These are phyloP conservation scores for Conopomorpha cramerella DNA, from an alignment of 1,140 invertebrate species.

Conservation along the genomic window DNA sequence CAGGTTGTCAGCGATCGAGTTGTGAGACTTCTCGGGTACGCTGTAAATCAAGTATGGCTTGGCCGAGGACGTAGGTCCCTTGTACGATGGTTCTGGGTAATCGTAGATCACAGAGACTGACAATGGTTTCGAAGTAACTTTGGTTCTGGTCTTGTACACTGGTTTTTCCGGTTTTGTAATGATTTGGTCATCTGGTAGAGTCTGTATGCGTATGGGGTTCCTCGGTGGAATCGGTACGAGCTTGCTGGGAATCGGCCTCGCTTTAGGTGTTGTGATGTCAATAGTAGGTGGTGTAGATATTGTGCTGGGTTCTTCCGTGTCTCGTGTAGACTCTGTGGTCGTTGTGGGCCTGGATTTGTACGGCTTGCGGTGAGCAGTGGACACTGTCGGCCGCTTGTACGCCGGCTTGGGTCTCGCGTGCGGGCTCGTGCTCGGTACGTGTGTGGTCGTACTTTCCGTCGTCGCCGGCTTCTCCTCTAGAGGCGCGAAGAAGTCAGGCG, in stretches of 20 bases:
- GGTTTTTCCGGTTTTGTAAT: slow-evolving; percentile 47
- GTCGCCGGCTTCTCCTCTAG: slow-evolving; percentile 57
- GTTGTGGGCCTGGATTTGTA: slow-evolving; percentile 47
- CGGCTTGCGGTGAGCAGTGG: slow-evolving; percentile 31
- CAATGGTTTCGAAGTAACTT: slow-evolving; percentile 51
- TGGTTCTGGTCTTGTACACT: slow-evolving; percentile 41
- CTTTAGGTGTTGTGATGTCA: slow-evolving; percentile 33
- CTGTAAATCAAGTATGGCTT: slow-evolving; percentile 57
- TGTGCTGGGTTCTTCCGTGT: slow-evolving; percentile 44
- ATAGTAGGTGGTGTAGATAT: slow-evolving; percentile 28
- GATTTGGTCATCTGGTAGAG: slow-evolving; percentile 30
- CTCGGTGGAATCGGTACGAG: slow-evolving; percentile 24
- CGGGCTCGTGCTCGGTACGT: slow-evolving; percentile 26
- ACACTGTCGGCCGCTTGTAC: slow-evolving; percentile 13
- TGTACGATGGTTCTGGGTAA: slow-evolving; percentile 38
- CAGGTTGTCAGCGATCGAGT: slow-evolving; percentile 24
- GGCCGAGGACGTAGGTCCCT: slow-evolving; percentile 37
- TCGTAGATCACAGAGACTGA: slow-evolving; percentile 47
- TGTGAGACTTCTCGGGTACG: slow-evolving; percentile 36
- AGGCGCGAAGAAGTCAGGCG: slow-evolving; percentile 80
- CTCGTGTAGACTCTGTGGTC: slow-evolving; percentile 28
- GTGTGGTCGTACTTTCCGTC: slow-evolving; percentile 38
- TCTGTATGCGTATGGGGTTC: slow-evolving; percentile 32
- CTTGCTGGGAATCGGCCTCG: slow-evolving; percentile 34
- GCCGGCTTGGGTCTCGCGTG: slow-evolving; percentile 35